These are phyloP conservation scores for Drosophila teissieri DNA, from an alignment of 1,140 invertebrate species.

Conservation along the genomic window DNA sequence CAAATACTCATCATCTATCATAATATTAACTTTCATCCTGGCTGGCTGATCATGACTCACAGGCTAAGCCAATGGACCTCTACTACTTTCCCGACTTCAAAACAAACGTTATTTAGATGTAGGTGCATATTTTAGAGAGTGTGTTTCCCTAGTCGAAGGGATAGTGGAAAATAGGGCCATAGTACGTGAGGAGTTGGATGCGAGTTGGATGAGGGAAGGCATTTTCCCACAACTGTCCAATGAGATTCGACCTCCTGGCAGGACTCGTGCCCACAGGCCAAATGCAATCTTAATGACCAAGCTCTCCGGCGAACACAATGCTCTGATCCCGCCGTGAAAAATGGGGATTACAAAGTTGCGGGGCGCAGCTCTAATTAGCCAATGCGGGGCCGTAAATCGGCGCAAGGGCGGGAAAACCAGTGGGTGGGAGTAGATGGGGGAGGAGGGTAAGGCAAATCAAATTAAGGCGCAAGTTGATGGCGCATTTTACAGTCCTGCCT, in stretches of 20 bases:
- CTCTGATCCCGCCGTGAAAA: conserved; percentile 1
- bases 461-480: conserved; percentile 72
- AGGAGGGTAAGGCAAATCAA: conserved; percentile 70
- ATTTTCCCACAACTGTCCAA: not conserved
- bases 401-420: conserved; percentile 35
- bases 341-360: conserved; percentile 48
- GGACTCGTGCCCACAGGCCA: conserved; percentile 56
- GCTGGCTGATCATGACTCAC: too few species aligned
- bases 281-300: conserved; percentile 72
- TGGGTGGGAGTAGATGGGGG: conserved; percentile 6
- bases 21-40: too few species aligned
- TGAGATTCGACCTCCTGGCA: conserved; percentile 2
- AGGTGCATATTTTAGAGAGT: too few species aligned
- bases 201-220: not conserved
- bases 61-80: too few species aligned
- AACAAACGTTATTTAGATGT: too few species aligned
- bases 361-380: conserved; percentile 73
- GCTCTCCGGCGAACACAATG: conserved; percentile 36
- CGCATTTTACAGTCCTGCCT: conserved; percentile 45
- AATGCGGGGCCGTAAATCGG: conserved; percentile 64
- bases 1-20: too few species aligned
- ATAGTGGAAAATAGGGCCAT: too few species aligned
- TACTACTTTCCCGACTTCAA: too few species aligned
- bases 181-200: not conserved
- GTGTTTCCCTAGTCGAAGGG: too few species aligned